Percentiles rank a stretch among this genome's conserved stretches.
These are phyloP conservation scores for Sus cebifrons DNA, from an alignment of 2,797 vertebrate species.

Conservation along the genomic window DNA sequence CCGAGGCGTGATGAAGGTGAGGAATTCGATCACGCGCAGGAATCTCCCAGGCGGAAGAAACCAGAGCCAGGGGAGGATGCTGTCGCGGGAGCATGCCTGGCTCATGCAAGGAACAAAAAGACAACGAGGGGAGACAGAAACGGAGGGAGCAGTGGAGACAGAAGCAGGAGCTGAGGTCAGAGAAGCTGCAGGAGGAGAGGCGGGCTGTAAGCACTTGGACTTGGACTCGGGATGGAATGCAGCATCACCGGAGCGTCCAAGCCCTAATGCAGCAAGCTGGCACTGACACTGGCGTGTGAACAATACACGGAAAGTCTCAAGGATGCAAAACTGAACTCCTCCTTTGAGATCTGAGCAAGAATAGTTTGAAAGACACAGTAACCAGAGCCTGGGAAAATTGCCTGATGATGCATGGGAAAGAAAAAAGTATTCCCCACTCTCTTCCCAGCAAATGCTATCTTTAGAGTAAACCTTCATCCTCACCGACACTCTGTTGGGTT, in stretches of 20 bases:
- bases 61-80: accelerated
- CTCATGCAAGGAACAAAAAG: neutral
- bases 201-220: accelerated
- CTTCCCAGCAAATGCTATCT: neutral
- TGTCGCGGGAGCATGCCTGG: too few species aligned
- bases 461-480: too few species aligned
- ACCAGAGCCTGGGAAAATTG: neutral
- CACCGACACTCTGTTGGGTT: too few species aligned
- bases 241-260: neutral
- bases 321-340: neutral
- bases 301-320: neutral
- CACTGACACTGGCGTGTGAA: neutral
- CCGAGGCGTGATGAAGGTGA: neutral
- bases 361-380: neutral
- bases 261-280: accelerated
- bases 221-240: accelerated
- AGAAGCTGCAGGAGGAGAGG: neutral
- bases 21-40: neutral
- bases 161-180: neutral
- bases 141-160: too few species aligned
- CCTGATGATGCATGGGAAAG: neutral
- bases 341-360: neutral
- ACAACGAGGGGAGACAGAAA: neutral
- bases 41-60: neutral
- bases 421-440: neutral